Percentiles rank a stretch among this genome's conserved stretches.
Evolutionary conservation across 2,113 vertebrate species (phyloP).

Genomic region (Marmota flaviventris): DNA sequence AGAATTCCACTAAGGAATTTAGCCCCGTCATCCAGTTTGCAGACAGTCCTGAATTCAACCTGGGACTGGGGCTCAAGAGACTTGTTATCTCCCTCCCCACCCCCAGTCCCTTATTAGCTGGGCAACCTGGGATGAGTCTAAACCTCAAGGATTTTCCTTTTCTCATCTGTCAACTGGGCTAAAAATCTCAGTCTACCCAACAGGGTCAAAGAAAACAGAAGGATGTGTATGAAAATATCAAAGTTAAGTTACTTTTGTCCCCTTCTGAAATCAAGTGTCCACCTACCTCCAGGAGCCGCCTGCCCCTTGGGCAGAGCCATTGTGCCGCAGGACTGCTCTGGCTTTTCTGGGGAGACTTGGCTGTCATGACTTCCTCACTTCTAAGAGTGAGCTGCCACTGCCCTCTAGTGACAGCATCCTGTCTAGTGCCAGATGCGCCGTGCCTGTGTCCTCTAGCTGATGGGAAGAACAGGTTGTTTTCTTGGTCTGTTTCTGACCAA

Average conservation of each 20-base stretch:
- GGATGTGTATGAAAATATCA: neutral
- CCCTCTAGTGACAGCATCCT: constrained; percentile 65
- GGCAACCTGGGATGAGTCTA: neutral
- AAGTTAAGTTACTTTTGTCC: neutral
- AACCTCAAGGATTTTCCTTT: neutral
- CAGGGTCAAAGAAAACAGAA: neutral
- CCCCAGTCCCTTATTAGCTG: neutral
- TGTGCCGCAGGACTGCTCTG: no score
- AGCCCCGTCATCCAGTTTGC: neutral
- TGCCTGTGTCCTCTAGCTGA: no score
- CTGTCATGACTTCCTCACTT: neutral
- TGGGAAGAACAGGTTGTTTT: neutral
- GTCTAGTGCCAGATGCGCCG: no score
- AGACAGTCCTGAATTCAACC: neutral
- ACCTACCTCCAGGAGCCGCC: neutral
- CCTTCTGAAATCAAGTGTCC: fast-evolving
- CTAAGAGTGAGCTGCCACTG: constrained; percentile 27
- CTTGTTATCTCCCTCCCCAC: neutral
- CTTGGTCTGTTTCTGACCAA: neutral
- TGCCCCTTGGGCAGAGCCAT: fast-evolving
- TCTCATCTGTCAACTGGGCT: neutral
- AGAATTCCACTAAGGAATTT: neutral
- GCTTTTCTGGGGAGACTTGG: neutral
- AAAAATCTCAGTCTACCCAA: neutral
- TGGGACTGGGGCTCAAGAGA: neutral